Percentiles rank a stretch among this genome's conserved stretches.
These are phyloP conservation scores for Spea multiplicata DNA, from an alignment of 2,113 vertebrate species.

Conservation along the genomic window DNA sequence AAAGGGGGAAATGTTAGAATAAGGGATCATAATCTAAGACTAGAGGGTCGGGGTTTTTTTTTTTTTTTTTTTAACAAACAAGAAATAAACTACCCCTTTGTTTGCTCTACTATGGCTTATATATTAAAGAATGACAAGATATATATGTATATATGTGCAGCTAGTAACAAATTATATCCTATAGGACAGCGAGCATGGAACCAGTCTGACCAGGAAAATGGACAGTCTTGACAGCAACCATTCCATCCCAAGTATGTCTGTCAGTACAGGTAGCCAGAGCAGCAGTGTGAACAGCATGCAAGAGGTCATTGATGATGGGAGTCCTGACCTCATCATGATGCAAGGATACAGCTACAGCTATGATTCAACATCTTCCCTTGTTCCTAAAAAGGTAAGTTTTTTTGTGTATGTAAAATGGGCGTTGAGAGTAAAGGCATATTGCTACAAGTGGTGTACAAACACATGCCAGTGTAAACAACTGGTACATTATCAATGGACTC, in stretches of 20 bases:
- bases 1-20: no score
- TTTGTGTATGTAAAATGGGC: background rate
- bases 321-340: slow-evolving; percentile 80
- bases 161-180: slow-evolving; percentile 41
- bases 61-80: no score
- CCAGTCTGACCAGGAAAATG: slow-evolving; percentile 79
- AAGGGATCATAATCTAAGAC: no score
- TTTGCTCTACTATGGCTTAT: background rate
- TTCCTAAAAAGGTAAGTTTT: slow-evolving; percentile 83
- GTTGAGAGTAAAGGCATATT: background rate
- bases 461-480: no score
- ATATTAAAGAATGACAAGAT: background rate
- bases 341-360: slow-evolving; percentile 79
- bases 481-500: no score
- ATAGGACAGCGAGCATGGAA: slow-evolving; percentile 90
- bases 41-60: no score
- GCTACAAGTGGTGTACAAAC: no score
- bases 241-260: slow-evolving; percentile 91
- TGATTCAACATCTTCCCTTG: slow-evolving; percentile 74
- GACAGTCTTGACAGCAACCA: slow-evolving; percentile 98
- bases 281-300: slow-evolving; percentile 98
- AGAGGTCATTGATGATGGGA: slow-evolving; percentile 91
- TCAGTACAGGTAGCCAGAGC: slow-evolving; percentile 95
- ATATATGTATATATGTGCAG: background rate
- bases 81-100: no score